Conservation (phyloP, 2,113 vertebrate species). For the Centropus bengalensis region DNA sequence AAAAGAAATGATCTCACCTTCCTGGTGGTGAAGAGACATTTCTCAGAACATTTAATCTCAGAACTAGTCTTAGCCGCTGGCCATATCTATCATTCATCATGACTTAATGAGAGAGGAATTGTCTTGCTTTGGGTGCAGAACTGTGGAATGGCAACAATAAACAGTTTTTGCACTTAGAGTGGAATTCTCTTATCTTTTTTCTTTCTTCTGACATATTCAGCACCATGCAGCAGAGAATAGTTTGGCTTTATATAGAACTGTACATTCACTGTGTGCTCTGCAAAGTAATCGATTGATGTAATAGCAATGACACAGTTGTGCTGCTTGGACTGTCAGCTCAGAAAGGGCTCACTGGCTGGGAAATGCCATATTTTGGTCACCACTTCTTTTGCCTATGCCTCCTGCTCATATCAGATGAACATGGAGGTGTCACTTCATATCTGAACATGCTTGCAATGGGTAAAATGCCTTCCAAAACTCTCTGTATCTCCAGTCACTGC, state of each 20-base stretch:
- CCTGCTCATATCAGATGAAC: neutral
- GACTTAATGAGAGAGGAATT: conserved; percentile 44
- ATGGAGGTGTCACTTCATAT: neutral
- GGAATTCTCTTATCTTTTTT: neutral
- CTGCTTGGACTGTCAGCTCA: neutral
- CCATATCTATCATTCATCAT: conserved; percentile 53
- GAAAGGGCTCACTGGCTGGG: neutral
- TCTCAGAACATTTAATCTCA: conserved; percentile 63
- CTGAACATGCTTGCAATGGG: neutral
- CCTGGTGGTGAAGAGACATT: conserved; percentile 45
- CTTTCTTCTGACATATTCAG: conserved; percentile 26
- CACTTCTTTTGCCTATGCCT: neutral
- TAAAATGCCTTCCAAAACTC: neutral
- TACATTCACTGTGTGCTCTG: neutral
- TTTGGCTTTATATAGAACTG: neutral
- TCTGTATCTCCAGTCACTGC: neutral
- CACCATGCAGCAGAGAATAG: neutral
- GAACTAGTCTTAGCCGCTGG: conserved; percentile 23
- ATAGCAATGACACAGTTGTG: neutral
- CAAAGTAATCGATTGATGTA: neutral
- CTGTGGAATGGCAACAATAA: conserved; percentile 27
- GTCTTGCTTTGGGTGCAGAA: neutral
- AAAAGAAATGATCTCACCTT: conserved; percentile 69
- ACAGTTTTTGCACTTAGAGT: conserved; percentile 20
- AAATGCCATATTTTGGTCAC: neutral